A percentile compares a stretch with the other conserved stretches of the same genome.
These are phyloP conservation scores for Zootermopsis nevadensis DNA, from an alignment of 2,888 invertebrate genomes.

Conservation along the genomic window DNA sequence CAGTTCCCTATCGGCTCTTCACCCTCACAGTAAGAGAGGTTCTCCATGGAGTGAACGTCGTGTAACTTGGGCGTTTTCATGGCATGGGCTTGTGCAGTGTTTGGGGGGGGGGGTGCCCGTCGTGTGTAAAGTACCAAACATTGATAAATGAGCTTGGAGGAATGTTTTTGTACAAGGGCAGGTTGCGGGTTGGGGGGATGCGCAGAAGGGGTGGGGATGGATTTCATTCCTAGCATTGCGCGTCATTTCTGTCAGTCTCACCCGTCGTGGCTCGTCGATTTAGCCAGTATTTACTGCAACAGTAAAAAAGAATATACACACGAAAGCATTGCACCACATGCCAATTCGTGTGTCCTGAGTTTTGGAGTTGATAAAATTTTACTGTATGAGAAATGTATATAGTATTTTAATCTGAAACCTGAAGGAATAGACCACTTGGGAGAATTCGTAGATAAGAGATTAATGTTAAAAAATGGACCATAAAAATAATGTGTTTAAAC, in stretches of 20 bases:
- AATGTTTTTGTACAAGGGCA: constrained; percentile 43
- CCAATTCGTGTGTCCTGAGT: background rate
- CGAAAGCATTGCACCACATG: background rate
- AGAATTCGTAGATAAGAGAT: too few relatives aligned
- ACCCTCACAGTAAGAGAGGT: background rate
- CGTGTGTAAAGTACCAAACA: constrained; percentile 47
- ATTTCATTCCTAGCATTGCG: constrained; percentile 8
- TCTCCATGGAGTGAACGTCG: background rate
- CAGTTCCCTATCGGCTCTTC: background rate
- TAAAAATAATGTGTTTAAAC: too few relatives aligned
- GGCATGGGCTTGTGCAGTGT: background rate
- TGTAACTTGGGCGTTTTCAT: constrained; percentile 2
- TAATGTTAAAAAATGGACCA: too few relatives aligned
- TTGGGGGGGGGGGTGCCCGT: constrained; percentile 14
- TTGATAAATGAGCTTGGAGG: constrained; percentile 49
- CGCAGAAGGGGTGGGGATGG: background rate
- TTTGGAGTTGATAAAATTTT: background rate
- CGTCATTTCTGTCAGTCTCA: constrained; percentile 6
- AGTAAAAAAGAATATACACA: background rate
- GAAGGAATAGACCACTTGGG: too few relatives aligned
- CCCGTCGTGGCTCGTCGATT: background rate
- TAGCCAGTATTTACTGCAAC: background rate
- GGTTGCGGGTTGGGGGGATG: constrained; percentile 6
- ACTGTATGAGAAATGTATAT: too few relatives aligned
- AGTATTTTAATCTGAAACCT: too few relatives aligned